phyloP scores from a whole-genome alignment of 23 tunicate genomes.

The Trididemnum clinides region DNA sequence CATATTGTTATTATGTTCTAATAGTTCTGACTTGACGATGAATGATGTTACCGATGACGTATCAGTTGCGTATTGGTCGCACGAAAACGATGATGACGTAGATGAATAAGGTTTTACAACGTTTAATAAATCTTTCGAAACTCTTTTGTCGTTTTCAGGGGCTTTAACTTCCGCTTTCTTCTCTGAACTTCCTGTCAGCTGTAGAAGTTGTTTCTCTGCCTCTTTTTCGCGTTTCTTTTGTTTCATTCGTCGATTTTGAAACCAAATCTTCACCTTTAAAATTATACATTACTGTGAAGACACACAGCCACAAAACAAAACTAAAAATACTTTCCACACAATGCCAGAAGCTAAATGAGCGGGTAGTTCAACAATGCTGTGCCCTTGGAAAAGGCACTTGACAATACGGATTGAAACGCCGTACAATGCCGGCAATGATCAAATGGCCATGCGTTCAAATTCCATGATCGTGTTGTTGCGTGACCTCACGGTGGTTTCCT shows the following conservation, averaged over 20 bases:
- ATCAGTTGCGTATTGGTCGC: constrained; percentile 11
- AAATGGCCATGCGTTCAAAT: too few species aligned
- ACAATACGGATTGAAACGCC: too few species aligned
- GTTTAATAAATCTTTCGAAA: background rate
- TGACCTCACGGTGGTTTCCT: too few species aligned
- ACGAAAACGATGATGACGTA: background rate
- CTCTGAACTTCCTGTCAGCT: background rate
- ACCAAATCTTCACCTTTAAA: constrained; percentile 97
- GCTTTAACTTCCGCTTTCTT: background rate
- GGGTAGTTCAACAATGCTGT: too few species aligned
- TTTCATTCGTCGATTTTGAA: constrained; percentile 98
- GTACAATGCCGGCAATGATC: too few species aligned
- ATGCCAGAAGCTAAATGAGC: too few species aligned
- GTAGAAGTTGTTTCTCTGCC: constrained; percentile 75
- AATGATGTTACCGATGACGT: constrained; percentile 24
- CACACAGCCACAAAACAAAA: too few species aligned
- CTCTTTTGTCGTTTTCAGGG: background rate
- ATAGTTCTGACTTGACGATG: constrained; percentile 9
- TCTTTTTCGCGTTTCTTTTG: constrained; percentile 99
- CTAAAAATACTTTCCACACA: too few species aligned
- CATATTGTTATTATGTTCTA: constrained; percentile 2
- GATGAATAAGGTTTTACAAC: background rate
- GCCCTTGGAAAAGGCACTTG: too few species aligned
- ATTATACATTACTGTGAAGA: too few species aligned
- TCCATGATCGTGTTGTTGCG: too few species aligned